phyloP scores from a whole-genome alignment of 1,140 invertebrate species.

The Drosophila kurseongensis region DNA sequence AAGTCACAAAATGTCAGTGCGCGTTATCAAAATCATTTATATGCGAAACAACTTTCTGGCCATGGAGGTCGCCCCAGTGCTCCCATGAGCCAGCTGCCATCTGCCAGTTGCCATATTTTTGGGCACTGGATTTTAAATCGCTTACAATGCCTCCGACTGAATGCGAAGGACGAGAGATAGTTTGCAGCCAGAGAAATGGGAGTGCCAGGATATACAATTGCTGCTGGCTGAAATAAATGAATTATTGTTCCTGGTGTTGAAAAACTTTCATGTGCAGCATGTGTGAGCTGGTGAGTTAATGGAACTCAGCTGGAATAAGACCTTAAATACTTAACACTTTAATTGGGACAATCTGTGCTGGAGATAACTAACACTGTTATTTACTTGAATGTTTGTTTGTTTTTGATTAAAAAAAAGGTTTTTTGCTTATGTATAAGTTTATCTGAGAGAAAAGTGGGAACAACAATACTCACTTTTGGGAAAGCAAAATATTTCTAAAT shows the following conservation, averaged over 20 bases:
- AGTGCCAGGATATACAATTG: conserved; percentile 25
- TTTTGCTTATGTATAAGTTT: neutral
- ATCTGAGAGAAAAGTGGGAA: neutral
- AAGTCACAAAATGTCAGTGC: conserved; percentile 62
- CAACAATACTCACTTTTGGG: too few species aligned
- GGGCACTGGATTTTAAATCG: conserved; percentile 45
- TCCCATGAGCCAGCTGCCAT: conserved; percentile 48
- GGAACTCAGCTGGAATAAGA: conserved; percentile 19
- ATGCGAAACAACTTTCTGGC: conserved; percentile 50
- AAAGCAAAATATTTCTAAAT: too few species aligned
- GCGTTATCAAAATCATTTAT: conserved; percentile 63
- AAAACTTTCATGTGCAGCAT: conserved; percentile 21
- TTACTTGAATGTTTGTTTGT: neutral
- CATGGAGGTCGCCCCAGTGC: conserved; percentile 29
- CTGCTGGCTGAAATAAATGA: conserved; percentile 48
- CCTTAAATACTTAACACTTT: conserved; percentile 23
- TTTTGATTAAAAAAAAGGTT: neutral
- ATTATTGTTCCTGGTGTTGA: conserved; percentile 40
- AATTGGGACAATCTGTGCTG: conserved; percentile 7
- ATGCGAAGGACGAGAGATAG: conserved; percentile 31
- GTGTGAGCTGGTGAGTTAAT: conserved; percentile 34
- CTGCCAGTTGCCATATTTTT: conserved; percentile 50
- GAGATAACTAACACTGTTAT: neutral
- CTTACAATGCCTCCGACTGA: conserved; percentile 46
- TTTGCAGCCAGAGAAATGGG: conserved; percentile 30